A percentile compares a stretch with the other conserved stretches of the same genome.
Conservation (phyloP, 2,113 vertebrate species). For the Caranx ignobilis region DNA sequence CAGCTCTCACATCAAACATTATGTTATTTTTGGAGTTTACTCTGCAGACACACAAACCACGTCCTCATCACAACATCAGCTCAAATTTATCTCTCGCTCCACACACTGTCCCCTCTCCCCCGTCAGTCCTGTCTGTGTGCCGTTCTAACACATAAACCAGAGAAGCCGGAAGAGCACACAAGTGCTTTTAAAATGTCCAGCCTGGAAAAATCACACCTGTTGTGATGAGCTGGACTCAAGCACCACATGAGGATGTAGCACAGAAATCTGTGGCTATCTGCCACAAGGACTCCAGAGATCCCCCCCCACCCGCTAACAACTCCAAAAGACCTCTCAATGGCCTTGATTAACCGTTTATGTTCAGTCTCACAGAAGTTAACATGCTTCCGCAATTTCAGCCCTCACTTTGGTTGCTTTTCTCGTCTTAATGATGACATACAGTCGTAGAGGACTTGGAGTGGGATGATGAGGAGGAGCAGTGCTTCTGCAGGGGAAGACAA, state of each 20-base stretch:
- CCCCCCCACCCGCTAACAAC: slow-evolving; percentile 17
- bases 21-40: slow-evolving; percentile 6
- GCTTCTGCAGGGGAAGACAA: slow-evolving; percentile 29
- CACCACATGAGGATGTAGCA: slow-evolving; percentile 12
- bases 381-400: slow-evolving; percentile 48
- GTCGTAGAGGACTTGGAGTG: slow-evolving; percentile 4
- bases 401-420: slow-evolving; percentile 47
- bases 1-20: not conserved
- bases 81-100: slow-evolving; percentile 4
- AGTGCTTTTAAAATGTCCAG: slow-evolving; percentile 37
- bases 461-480: slow-evolving; percentile 16
- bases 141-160: slow-evolving; percentile 12
- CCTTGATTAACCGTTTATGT: slow-evolving; percentile 69
- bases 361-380: slow-evolving; percentile 47
- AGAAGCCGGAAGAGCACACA: slow-evolving; percentile 18
- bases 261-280: slow-evolving; percentile 40
- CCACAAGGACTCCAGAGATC: slow-evolving; percentile 27
- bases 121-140: slow-evolving; percentile 15
- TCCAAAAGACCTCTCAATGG: slow-evolving; percentile 50
- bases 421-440: slow-evolving; percentile 45
- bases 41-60: not conserved
- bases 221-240: slow-evolving; percentile 40
- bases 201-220: slow-evolving; percentile 47
- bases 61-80: not conserved
- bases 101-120: not conserved